Percentiles rank a stretch among this genome's conserved stretches.
Conservation (phyloP, 2,888 invertebrate species). For the Dryocosmus kuriphilus region DNA sequence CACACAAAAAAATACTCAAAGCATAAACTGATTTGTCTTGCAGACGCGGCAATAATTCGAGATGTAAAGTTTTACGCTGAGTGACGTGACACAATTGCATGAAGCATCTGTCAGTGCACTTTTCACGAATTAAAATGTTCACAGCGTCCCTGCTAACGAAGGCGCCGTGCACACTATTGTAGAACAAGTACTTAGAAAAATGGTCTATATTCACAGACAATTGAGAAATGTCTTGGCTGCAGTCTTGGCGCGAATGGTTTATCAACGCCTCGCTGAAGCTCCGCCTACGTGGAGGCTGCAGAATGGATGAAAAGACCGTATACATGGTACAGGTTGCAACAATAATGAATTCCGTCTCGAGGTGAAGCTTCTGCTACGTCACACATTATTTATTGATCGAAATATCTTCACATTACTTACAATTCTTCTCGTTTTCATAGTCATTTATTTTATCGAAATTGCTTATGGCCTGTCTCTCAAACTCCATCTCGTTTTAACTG, state of each 20-base stretch:
- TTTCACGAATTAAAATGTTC: slow-evolving; percentile 31
- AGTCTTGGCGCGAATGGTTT: slow-evolving; percentile 42
- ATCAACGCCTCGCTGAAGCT: slow-evolving; percentile 43
- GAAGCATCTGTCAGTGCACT: slow-evolving; percentile 6
- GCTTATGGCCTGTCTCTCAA: too few species aligned
- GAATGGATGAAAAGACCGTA: slow-evolving; percentile 35
- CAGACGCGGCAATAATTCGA: neutral
- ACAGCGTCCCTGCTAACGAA: slow-evolving; percentile 10
- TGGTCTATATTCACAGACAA: slow-evolving; percentile 43
- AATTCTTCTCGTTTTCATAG: neutral
- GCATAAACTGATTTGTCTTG: neutral
- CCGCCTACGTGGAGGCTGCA: slow-evolving; percentile 35
- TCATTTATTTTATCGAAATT: slow-evolving; percentile 11
- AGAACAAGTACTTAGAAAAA: slow-evolving; percentile 25
- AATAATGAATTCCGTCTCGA: slow-evolving; percentile 33
- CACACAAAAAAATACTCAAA: neutral
- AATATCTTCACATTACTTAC: slow-evolving; percentile 4
- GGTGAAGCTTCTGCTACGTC: neutral
- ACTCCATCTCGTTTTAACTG: neutral
- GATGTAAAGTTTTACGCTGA: neutral
- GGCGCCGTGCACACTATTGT: slow-evolving; percentile 12
- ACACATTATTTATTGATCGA: slow-evolving; percentile 26
- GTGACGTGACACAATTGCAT: slow-evolving; percentile 8
- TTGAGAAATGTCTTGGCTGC: slow-evolving; percentile 42
- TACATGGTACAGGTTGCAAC: slow-evolving; percentile 22